Evolutionary conservation across 2,888 invertebrate species (phyloP).

Genomic region (Strigamia crassipes): DNA sequence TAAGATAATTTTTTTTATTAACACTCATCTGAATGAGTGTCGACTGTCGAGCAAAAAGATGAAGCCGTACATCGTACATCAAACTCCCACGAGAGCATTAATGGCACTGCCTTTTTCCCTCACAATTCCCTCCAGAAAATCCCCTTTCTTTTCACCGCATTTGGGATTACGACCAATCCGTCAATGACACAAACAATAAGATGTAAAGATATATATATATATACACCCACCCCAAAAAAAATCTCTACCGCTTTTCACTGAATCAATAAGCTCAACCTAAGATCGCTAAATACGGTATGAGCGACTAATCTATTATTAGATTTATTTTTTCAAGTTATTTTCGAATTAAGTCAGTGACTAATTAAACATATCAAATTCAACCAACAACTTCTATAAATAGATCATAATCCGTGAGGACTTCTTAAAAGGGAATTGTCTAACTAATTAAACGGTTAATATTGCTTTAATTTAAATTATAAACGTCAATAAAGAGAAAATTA

Average conservation of each 20-base stretch:
- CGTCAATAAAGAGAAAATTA: no score
- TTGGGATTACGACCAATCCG: background rate
- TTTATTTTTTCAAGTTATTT: background rate
- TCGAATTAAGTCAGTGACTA: background rate
- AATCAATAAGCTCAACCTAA: background rate
- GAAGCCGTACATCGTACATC: background rate
- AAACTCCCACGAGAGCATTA: background rate
- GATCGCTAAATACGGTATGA: background rate
- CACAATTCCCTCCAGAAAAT: constrained; percentile 6
- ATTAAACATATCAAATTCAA: background rate
- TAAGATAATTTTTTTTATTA: background rate
- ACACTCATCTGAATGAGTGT: background rate
- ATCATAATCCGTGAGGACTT: background rate
- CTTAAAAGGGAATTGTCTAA: background rate
- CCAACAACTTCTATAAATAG: background rate
- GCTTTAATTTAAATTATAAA: no score
- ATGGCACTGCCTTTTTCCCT: background rate
- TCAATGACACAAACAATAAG: constrained; percentile 40
- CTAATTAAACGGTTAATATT: no score
- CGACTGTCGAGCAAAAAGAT: background rate
- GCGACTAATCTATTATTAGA: background rate
- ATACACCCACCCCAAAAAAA: background rate
- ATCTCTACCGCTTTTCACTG: background rate
- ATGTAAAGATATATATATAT: background rate
- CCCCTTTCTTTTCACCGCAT: background rate